A percentile compares a stretch with the other conserved stretches of the same genome.
These are phyloP conservation scores for Dromius quadrimaculatus DNA, from an alignment of 2,888 invertebrate genomes.

Conservation along the genomic window DNA sequence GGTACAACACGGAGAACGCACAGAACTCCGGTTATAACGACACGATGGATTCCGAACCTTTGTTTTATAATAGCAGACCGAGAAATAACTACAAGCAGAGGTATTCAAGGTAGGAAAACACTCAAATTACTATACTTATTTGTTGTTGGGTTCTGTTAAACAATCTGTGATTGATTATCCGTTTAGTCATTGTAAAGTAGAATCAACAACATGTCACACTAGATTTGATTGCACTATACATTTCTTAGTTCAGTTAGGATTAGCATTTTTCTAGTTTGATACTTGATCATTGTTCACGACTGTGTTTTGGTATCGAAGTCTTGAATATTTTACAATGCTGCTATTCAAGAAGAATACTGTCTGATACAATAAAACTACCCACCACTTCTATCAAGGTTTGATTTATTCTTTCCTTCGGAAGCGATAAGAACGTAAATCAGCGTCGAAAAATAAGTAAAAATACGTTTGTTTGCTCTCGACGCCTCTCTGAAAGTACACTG, in stretches of 20 bases:
- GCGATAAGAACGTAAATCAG: constrained; percentile 43
- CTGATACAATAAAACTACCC: constrained; percentile 34
- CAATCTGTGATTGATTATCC: no score
- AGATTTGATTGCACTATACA: no score
- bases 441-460: constrained; percentile 38
- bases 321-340: constrained; percentile 13
- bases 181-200: no score
- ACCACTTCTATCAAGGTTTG: constrained; percentile 34
- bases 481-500: neutral
- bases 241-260: no score
- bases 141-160: no score
- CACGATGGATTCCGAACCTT: constrained; percentile 74
- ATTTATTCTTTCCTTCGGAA: constrained; percentile 36
- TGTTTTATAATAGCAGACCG: constrained; percentile 92
- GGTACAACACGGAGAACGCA: constrained; percentile 65
- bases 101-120: constrained; percentile 67
- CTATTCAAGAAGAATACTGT: constrained; percentile 1
- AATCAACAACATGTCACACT: no score
- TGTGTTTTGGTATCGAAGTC: no score
- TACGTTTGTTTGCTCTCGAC: constrained; percentile 21
- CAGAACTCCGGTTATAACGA: constrained; percentile 65
- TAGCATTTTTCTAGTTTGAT: no score
- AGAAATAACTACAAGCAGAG: constrained; percentile 75
- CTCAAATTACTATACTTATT: no score
- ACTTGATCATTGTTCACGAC: no score